These are phyloP conservation scores for Amphiprion clarkii DNA, from an alignment of 2,797 vertebrate species.

Conservation along the genomic window DNA sequence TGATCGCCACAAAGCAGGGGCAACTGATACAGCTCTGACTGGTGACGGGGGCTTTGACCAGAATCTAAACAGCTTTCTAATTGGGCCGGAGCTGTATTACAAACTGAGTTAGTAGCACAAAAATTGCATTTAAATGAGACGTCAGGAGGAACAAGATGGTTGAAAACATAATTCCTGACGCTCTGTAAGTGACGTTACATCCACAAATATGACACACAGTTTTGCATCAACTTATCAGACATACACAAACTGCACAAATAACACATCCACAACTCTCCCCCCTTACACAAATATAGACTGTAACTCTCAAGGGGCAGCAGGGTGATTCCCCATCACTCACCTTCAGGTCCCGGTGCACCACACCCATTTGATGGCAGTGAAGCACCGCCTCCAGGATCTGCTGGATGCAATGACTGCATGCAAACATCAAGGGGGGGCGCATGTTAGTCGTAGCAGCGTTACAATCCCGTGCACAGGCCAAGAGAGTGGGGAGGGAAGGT, in stretches of 20 bases:
- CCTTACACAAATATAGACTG: slow-evolving; percentile 12
- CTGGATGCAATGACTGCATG: slow-evolving; percentile 98
- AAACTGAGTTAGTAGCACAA: background rate
- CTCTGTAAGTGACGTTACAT: slow-evolving; percentile 27
- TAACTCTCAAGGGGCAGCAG: slow-evolving; percentile 48
- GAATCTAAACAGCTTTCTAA: slow-evolving; percentile 3
- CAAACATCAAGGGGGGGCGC: slow-evolving; percentile 83
- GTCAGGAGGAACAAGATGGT: background rate
- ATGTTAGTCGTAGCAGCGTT: slow-evolving; percentile 81
- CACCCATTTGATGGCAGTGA: slow-evolving; percentile 98
- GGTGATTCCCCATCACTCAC: slow-evolving; percentile 78
- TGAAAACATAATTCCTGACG: slow-evolving; percentile 9
- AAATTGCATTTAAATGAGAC: slow-evolving; percentile 5
- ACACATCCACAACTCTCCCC: slow-evolving; percentile 13
- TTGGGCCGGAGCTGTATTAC: background rate
- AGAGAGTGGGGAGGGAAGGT: slow-evolving; percentile 10
- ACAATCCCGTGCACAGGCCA: slow-evolving; percentile 83
- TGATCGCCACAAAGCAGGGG: background rate
- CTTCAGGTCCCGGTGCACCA: slow-evolving; percentile 93
- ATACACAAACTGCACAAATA: slow-evolving; percentile 48
- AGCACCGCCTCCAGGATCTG: slow-evolving; percentile 98
- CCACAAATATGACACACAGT: slow-evolving; percentile 36
- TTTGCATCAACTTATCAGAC: slow-evolving; percentile 17
- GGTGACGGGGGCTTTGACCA: background rate
- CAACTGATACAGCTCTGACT: background rate